Evolutionary conservation across 1,140 invertebrate species (phyloP).

Genomic region (Drosophila rhopaloa): DNA sequence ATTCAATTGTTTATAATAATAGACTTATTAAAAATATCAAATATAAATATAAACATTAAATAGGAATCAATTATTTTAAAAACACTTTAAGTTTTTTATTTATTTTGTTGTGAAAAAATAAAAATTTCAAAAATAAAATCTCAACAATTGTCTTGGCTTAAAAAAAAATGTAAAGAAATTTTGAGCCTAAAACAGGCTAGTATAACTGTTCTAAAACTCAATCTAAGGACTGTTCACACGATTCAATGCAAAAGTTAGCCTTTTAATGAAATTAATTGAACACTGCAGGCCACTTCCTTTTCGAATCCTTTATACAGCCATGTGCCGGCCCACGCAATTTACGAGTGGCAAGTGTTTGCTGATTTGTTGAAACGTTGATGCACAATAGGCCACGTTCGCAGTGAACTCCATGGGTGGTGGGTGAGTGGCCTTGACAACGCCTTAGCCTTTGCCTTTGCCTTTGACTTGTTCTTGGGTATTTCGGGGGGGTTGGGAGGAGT

Average conservation of each 20-base stretch:
- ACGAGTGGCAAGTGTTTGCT: slow-evolving; percentile 37
- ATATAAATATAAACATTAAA: too few relatives aligned
- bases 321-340: slow-evolving; percentile 50
- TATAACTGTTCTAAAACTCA: too few relatives aligned
- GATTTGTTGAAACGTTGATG: slow-evolving; percentile 57
- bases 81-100: too few relatives aligned
- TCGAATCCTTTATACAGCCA: not conserved
- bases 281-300: slow-evolving; percentile 6
- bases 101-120: too few relatives aligned
- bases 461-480: slow-evolving; percentile 8
- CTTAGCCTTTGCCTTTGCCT: slow-evolving; percentile 40
- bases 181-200: too few relatives aligned
- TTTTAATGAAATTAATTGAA: slow-evolving; percentile 59
- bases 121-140: too few relatives aligned
- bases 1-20: too few relatives aligned
- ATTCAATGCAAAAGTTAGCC: slow-evolving; percentile 28
- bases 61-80: too few relatives aligned
- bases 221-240: not conserved
- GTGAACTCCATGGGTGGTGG: not conserved
- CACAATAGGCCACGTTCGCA: slow-evolving; percentile 53
- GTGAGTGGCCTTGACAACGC: slow-evolving; percentile 64
- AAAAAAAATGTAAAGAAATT: too few relatives aligned
- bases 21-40: too few relatives aligned
- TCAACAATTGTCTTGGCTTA: too few relatives aligned
- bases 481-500: not conserved